Conservation (phyloP, 2,113 vertebrate genomes). For the Cercocebus atys region DNA sequence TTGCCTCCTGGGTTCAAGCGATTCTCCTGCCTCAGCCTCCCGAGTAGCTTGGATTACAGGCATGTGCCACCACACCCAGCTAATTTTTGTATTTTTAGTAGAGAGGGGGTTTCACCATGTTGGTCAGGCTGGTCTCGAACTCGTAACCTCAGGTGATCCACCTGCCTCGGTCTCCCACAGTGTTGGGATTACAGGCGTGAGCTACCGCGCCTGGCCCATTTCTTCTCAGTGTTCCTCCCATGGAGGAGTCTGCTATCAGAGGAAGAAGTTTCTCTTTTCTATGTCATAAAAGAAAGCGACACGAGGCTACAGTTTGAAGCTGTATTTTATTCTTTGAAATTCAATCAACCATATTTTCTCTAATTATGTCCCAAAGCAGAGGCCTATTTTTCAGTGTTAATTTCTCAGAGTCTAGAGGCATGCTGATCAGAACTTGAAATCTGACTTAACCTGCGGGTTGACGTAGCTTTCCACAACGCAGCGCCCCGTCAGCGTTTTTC, state of each 20-base stretch:
- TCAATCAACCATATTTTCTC: not conserved
- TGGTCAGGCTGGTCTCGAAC: no score
- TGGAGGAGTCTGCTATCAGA: not conserved
- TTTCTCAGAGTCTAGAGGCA: not conserved
- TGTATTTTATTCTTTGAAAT: constrained; percentile 13
- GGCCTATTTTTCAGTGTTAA: not conserved
- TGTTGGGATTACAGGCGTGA: no score
- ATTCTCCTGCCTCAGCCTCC: no score
- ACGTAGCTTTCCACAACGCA: not conserved
- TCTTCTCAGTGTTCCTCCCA: not conserved
- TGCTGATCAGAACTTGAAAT: not conserved
- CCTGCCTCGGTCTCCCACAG: no score
- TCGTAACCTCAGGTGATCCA: no score
- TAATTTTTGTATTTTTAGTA: no score
- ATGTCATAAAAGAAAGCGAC: not conserved
- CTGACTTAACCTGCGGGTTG: not conserved
- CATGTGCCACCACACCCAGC: no score
- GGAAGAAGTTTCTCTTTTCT: not conserved
- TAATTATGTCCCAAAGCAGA: not conserved
- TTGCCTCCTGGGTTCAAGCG: no score
- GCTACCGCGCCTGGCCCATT: no score
- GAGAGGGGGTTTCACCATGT: no score
- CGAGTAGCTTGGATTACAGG: no score
- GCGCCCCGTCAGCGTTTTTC: not conserved
- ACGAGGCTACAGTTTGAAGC: not conserved